Percentiles rank a stretch among this genome's conserved stretches.
phyloP scores from a whole-genome alignment of 53 echinoderm and acorn worm species.

The Astropecten irregularis region DNA sequence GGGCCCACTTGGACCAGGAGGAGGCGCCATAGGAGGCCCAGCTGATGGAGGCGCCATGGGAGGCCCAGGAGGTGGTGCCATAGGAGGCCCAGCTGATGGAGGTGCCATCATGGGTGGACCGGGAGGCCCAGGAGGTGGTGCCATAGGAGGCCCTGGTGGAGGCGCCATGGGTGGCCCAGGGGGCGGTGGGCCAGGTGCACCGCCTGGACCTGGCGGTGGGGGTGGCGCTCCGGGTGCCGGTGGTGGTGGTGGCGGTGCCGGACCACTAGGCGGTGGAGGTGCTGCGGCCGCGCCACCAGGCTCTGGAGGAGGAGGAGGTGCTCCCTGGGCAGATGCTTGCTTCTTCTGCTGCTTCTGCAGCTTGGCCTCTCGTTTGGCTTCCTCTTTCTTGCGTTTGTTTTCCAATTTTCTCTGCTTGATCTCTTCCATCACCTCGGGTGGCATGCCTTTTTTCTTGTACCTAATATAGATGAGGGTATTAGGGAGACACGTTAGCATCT shows the following conservation, averaged over 20 bases:
- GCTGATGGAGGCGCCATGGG: neutral
- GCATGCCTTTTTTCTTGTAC: slow-evolving; percentile 34
- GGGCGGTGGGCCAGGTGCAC: neutral
- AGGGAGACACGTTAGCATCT: too few relatives aligned
- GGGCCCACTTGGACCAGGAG: slow-evolving; percentile 19
- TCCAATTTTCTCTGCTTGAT: slow-evolving; percentile 36
- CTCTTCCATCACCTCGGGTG: slow-evolving; percentile 14
- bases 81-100: neutral
- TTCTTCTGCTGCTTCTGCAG: neutral
- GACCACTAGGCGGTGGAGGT: slow-evolving; percentile 30
- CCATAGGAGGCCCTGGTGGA: slow-evolving; percentile 5
- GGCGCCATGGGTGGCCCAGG: neutral
- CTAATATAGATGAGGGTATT: too few relatives aligned
- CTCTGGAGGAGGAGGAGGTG: neutral
- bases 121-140: neutral
- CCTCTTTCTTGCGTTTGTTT: slow-evolving; percentile 21
- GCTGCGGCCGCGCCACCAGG: neutral
- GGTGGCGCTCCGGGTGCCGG: slow-evolving; percentile 17
- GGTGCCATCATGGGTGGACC: neutral
- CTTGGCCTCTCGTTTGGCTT: slow-evolving; percentile 12
- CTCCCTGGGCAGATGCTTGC: neutral
- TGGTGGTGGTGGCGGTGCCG: slow-evolving; percentile 44
- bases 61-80: neutral
- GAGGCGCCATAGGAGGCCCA: slow-evolving; percentile 2
- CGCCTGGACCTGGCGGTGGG: neutral